These are phyloP conservation scores for Lordiphosa clarofinis DNA, from an alignment of 1,140 invertebrate genomes.

Conservation along the genomic window DNA sequence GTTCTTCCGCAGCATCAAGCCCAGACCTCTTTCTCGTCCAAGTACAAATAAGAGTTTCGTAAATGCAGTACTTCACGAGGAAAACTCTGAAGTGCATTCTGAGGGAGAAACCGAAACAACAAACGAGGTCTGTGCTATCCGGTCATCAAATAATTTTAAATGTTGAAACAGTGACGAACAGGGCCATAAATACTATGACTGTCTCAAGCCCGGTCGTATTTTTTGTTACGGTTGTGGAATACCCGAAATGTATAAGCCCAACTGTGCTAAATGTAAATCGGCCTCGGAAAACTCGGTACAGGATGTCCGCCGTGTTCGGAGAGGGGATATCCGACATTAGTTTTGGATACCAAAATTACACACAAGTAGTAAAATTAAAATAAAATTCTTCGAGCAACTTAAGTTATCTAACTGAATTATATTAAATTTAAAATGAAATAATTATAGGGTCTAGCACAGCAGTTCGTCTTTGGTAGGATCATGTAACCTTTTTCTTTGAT, in stretches of 20 bases:
- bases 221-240: constrained; percentile 13
- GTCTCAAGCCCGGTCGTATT: not conserved
- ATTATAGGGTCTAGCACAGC: too few relatives aligned
- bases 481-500: too few relatives aligned
- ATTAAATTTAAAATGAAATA: too few relatives aligned
- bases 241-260: constrained; percentile 4
- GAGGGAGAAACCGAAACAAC: not conserved
- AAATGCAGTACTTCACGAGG: too few relatives aligned
- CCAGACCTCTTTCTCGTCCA: too few relatives aligned
- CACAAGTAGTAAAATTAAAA: too few relatives aligned
- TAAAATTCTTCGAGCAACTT: too few relatives aligned
- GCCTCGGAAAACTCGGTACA: constrained; percentile 7
- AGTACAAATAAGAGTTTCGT: too few relatives aligned
- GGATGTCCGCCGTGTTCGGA: constrained; percentile 4
- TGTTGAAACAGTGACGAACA: constrained; percentile 3
- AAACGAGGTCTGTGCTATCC: not conserved
- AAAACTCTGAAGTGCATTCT: too few relatives aligned
- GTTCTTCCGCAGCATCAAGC: too few relatives aligned
- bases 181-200: constrained; percentile 5
- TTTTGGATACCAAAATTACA: not conserved
- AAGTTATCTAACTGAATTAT: too few relatives aligned
- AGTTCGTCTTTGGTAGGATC: too few relatives aligned
- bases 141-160: not conserved
- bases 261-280: constrained; percentile 3
- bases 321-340: constrained; percentile 10